Conservation (phyloP, 2,888 invertebrate species). For the Euplexia lucipara region DNA sequence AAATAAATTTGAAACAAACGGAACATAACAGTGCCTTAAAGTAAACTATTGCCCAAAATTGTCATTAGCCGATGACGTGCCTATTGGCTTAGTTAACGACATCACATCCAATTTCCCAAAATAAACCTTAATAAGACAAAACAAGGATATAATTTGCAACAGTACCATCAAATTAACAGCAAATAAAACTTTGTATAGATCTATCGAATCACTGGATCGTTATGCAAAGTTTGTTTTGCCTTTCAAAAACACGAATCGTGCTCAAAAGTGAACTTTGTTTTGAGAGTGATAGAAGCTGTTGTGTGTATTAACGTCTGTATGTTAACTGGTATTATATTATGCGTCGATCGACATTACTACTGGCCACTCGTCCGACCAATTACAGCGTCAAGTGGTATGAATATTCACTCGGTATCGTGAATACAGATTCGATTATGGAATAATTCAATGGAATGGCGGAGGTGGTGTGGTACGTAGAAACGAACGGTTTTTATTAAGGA, state of each 20-base stretch:
- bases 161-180: constrained; percentile 42
- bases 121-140: constrained; percentile 32
- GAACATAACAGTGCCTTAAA: constrained; percentile 12
- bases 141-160: constrained; percentile 19
- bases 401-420: constrained; percentile 82
- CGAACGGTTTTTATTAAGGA: constrained; percentile 21
- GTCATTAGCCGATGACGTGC: constrained; percentile 28
- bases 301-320: constrained; percentile 3
- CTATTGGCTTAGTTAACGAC: constrained; percentile 9
- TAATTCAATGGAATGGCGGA: constrained; percentile 68
- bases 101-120: constrained; percentile 10
- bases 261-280: constrained; percentile 34
- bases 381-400: constrained; percentile 82
- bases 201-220: constrained; percentile 57
- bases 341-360: constrained; percentile 69
- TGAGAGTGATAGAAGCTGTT: constrained; percentile 1
- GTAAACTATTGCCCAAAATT: constrained; percentile 36
- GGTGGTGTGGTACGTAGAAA: constrained; percentile 26
- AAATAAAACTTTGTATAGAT: constrained; percentile 60
- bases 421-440: constrained; percentile 81
- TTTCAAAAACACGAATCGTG: background rate
- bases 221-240: constrained; percentile 29
- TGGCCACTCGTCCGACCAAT: constrained; percentile 82
- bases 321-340: constrained; percentile 46
- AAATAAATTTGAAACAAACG: constrained; percentile 15